Evolutionary conservation across 2,888 invertebrate genomes (phyloP).

Genomic region (Pyrrhosoma nymphula): DNA sequence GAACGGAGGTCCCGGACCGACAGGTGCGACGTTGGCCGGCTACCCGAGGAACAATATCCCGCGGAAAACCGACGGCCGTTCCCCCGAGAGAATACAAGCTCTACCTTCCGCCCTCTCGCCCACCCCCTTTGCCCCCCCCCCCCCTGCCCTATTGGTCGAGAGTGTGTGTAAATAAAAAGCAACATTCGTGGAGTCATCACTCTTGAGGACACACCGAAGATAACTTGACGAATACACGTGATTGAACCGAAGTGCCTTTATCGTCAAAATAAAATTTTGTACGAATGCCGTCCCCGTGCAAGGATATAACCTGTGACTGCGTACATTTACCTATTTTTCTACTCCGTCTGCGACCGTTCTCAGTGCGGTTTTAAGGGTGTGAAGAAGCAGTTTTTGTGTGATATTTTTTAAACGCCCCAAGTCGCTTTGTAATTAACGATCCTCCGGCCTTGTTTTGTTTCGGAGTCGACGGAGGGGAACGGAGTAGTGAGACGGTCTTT

Average conservation of each 20-base stretch:
- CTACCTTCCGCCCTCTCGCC: background rate
- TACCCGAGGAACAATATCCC: slow-evolving; percentile 7
- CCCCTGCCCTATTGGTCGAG: background rate
- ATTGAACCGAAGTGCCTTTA: slow-evolving; percentile 28
- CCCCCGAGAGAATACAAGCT: slow-evolving; percentile 29
- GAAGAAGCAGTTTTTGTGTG: background rate
- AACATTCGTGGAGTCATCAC: background rate
- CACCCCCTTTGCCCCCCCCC: background rate
- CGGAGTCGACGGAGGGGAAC: background rate
- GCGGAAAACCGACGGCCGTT: slow-evolving; percentile 2
- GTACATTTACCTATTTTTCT: background rate
- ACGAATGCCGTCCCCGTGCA: background rate
- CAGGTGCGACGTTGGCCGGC: slow-evolving; percentile 25
- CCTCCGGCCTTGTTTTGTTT: slow-evolving; percentile 14
- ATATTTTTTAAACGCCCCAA: background rate
- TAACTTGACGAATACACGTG: background rate
- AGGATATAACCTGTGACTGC: background rate
- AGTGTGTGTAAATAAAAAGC: background rate
- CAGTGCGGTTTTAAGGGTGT: too few species aligned
- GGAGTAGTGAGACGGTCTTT: background rate
- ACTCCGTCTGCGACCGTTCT: background rate
- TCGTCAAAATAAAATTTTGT: background rate
- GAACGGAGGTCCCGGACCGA: slow-evolving; percentile 41
- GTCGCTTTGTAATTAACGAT: background rate
- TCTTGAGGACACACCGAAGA: background rate